phyloP scores from a whole-genome alignment of 2,113 vertebrate species.

The Leucoraja erinaceus region DNA sequence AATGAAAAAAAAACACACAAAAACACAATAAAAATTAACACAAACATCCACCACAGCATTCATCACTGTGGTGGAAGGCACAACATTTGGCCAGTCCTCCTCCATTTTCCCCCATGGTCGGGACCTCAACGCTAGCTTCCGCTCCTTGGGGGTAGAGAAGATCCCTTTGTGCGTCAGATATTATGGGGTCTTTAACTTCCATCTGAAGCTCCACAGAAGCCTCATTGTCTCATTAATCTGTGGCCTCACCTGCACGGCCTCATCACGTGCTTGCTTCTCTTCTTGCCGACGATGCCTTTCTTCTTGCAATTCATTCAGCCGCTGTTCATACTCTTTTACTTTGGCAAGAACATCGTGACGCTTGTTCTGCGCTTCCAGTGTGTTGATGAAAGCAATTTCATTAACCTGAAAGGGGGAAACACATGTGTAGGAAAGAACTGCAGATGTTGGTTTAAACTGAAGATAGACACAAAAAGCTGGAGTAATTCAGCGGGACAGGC shows the following conservation, averaged over 20 bases:
- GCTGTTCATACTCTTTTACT: slow-evolving; percentile 89
- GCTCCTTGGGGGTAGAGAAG: not conserved
- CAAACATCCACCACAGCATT: too few relatives aligned
- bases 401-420: slow-evolving; percentile 70
- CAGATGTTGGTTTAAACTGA: too few relatives aligned
- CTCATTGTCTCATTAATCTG: not conserved
- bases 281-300: slow-evolving; percentile 88
- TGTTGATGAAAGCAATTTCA: slow-evolving; percentile 98
- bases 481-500: too few relatives aligned
- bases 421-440: not conserved
- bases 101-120: too few relatives aligned
- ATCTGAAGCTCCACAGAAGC: not conserved
- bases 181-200: not conserved
- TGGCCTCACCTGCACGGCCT: slow-evolving; percentile 83
- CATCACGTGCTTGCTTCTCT: slow-evolving; percentile 93
- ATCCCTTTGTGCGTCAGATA: not conserved
- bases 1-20: too few relatives aligned
- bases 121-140: not conserved
- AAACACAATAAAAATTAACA: too few relatives aligned
- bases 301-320: slow-evolving; percentile 92
- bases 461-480: too few relatives aligned
- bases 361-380: slow-evolving; percentile 96
- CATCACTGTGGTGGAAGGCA: too few relatives aligned
- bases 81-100: too few relatives aligned
- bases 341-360: slow-evolving; percentile 91